Base-by-base conservation (phyloP, 1,140 invertebrate genomes). In the Zelostemma sp. region DNA sequence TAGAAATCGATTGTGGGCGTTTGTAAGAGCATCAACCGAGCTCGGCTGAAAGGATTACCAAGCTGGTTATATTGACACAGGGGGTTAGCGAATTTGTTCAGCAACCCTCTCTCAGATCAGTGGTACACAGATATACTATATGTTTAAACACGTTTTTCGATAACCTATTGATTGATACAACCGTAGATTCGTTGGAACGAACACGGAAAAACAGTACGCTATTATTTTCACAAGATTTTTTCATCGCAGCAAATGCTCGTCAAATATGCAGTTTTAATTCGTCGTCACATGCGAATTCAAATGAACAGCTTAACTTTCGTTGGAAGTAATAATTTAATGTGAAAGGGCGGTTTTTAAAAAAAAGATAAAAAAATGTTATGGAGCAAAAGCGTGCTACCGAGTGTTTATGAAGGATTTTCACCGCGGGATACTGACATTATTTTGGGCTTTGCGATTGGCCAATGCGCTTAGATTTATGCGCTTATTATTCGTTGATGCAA, bases 91-190 rank as follows among this genome's bases (percentile, higher is more conserved):
- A 47, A 45, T 43, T 66, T 56, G 55, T 71, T 47, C 51, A 43
- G 55, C 25, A 43, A 43, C 60, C 19, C 51, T 63, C 64, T 65
- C 59, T 64, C 60, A 51, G 62, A 60, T 57, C 62, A 63, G 58
- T 76, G 80, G 79, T 77, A 82, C 77, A 25, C 8, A 25, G 3
- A 8, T 25, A 8, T 25, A 77, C 80, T 82, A 82, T 80, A 82
- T 83, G 80, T 84, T 84, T 84, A 77, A 83, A 84, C 82, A 84
- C 79, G 82, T 83, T 84, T 84, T 80, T 82, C 82, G 81, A 84
- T 82, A 81, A 82, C 80, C 80, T 78, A 76, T 80, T 80, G 72
- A 73, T 77, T 69, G 67, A 68, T 71, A 68, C 68, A 54, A 64
- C 58, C 66, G 76, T 76, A 82, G n/a, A n/a, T n/a, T n/a, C n/a